A percentile compares a stretch with the other conserved stretches of the same genome.
Evolutionary conservation across 2,113 vertebrate species (phyloP).

Genomic region (Sylvia atricapilla): DNA sequence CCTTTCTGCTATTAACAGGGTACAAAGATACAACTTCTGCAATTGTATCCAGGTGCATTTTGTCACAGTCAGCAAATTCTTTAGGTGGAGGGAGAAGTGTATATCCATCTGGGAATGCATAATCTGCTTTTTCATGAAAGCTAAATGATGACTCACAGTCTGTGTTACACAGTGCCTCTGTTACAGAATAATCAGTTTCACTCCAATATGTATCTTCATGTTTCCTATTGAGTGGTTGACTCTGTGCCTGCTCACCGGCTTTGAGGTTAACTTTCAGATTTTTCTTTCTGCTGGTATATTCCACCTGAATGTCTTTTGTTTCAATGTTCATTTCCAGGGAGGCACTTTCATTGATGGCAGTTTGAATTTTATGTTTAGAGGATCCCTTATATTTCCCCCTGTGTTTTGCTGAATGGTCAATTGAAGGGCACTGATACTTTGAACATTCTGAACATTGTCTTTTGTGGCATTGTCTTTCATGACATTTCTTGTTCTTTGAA

Average conservation of each 20-base stretch:
- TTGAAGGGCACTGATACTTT: not conserved
- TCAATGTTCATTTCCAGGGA: conserved; percentile 65
- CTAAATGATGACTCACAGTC: conserved; percentile 29
- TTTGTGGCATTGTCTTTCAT: conserved; percentile 21
- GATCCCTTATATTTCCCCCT: not conserved
- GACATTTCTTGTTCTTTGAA: not conserved
- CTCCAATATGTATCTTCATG: not conserved
- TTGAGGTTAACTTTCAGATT: conserved; percentile 63
- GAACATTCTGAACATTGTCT: not conserved
- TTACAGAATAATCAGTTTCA: conserved; percentile 43
- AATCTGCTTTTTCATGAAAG: conserved; percentile 22
- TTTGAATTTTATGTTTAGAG: not conserved
- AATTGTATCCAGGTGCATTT: conserved; percentile 48
- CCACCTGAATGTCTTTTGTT: conserved; percentile 56
- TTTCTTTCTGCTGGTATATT: conserved; percentile 41
- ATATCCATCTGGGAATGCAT: conserved; percentile 5
- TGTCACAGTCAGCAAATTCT: conserved; percentile 68
- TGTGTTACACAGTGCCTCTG: conserved; percentile 23
- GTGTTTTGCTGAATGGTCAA: not conserved
- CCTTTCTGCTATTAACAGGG: not conserved
- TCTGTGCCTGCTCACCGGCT: not conserved
- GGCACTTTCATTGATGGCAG: not conserved
- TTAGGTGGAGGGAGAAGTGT: conserved; percentile 65
- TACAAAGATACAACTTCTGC: conserved; percentile 49
- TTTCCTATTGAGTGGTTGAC: not conserved